phyloP scores from a whole-genome alignment of 2,888 invertebrate species.

The Cantharis rustica region DNA sequence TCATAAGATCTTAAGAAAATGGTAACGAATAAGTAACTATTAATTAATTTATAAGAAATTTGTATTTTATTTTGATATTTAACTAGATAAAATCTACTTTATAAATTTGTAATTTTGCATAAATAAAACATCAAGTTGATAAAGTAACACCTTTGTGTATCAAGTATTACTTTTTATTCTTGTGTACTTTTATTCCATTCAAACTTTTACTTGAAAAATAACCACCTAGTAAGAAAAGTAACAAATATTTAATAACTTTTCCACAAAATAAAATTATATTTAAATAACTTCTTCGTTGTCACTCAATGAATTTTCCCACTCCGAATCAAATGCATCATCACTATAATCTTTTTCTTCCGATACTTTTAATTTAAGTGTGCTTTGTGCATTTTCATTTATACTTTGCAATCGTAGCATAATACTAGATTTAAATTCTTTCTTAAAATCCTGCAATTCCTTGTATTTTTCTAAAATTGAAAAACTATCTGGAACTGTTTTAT shows the following conservation, averaged over 20 bases:
- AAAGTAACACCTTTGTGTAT: background rate
- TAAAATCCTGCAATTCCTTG: conserved; percentile 44
- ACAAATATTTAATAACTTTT: background rate
- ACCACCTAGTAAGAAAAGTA: too few relatives aligned
- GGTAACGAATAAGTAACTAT: background rate
- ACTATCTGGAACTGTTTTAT: conserved; percentile 41
- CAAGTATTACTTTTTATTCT: too few relatives aligned
- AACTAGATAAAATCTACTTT: background rate
- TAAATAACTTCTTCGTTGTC: background rate
- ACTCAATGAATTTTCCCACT: background rate
- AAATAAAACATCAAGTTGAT: background rate
- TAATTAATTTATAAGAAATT: background rate
- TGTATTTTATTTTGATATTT: background rate
- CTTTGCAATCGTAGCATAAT: conserved; percentile 5
- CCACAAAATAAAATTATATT: background rate
- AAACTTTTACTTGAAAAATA: too few relatives aligned
- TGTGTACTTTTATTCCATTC: too few relatives aligned
- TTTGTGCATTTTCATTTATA: background rate
- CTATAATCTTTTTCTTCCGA: conserved; percentile 10
- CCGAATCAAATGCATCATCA: conserved; percentile 5
- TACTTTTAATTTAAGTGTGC: background rate
- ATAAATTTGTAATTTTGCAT: background rate
- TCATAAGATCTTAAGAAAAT: background rate
- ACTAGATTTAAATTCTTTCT: conserved; percentile 30
- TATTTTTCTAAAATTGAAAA: conserved; percentile 44